These are phyloP conservation scores for Luperina testacea DNA, from an alignment of 2,888 invertebrate species.

Conservation along the genomic window DNA sequence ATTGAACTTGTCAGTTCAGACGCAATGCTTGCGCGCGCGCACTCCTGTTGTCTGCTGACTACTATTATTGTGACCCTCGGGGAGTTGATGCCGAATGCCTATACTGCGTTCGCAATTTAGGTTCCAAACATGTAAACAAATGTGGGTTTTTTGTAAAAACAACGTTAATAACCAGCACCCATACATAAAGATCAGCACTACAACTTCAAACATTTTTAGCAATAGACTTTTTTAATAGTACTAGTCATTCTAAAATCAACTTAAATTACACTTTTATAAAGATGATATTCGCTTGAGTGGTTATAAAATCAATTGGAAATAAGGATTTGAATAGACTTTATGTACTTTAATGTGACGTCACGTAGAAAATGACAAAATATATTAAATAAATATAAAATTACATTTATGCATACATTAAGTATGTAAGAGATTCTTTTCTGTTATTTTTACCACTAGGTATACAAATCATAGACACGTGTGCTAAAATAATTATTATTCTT, in stretches of 20 bases:
- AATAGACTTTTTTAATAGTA: background rate
- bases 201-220: background rate
- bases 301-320: background rate
- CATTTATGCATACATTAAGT: background rate
- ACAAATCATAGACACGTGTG: background rate
- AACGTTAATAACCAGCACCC: background rate
- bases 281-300: background rate
- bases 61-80: slow-evolving; percentile 24
- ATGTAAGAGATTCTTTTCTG: background rate
- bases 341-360: background rate
- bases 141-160: background rate
- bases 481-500: background rate
- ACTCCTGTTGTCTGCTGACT: background rate
- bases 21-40: slow-evolving; percentile 41
- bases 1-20: background rate
- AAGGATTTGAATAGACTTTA: background rate
- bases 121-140: background rate
- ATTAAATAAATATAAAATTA: background rate
- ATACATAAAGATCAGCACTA: background rate
- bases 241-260: background rate
- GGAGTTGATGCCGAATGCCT: background rate
- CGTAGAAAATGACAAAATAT: background rate
- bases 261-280: background rate
- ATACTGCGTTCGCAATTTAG: background rate
- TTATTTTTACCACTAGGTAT: background rate